phyloP scores from a whole-genome alignment of 2,797 vertebrate genomes.

The Sebastes nivosus region DNA sequence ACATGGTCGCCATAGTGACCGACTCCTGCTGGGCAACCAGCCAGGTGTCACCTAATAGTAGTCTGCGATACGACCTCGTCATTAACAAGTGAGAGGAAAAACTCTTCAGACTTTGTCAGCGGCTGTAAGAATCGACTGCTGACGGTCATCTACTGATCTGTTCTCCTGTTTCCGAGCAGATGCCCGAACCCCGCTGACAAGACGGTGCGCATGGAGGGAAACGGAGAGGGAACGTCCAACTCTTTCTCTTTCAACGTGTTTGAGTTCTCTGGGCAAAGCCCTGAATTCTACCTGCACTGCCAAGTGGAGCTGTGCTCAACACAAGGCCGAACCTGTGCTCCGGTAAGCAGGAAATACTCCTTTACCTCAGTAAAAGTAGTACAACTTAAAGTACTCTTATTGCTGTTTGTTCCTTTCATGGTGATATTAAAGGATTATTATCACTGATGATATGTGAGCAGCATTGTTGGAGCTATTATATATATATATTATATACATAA shows the following conservation, averaged over 20 bases:
- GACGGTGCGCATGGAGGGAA: background rate
- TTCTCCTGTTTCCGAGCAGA: background rate
- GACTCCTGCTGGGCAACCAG: background rate
- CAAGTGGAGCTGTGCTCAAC: background rate
- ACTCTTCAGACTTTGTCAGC: background rate
- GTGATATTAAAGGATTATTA: background rate
- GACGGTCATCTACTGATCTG: background rate
- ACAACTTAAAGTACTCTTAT: background rate
- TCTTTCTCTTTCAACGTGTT: background rate
- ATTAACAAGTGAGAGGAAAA: background rate
- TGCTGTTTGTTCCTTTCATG: background rate
- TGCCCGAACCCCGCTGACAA: background rate
- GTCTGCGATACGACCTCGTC: background rate
- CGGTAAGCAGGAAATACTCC: background rate
- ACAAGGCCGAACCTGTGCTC: rapidly evolving
- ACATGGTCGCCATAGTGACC: background rate
- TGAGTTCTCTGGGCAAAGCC: background rate
- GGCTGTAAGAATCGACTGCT: background rate
- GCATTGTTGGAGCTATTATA: background rate
- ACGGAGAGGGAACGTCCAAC: background rate
- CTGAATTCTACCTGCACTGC: background rate
- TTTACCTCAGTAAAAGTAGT: background rate
- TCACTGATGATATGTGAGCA: background rate
- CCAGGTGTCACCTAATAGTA: rapidly evolving
- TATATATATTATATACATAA: too few species aligned